Conservation (phyloP, 2,888 invertebrate species). For the Leucozona laternaria region DNA sequence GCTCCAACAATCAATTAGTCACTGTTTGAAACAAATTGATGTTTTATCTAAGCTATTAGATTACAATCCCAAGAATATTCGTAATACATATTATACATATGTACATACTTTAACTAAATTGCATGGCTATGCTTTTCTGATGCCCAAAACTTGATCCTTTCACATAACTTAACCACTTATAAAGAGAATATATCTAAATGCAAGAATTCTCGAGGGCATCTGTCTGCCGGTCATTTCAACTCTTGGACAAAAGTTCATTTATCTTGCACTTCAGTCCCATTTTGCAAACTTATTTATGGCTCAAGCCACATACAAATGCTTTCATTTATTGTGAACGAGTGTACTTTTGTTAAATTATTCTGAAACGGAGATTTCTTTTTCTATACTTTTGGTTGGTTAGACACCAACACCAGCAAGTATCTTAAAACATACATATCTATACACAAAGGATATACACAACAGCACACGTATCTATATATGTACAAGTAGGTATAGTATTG, state of each 20-base stretch:
- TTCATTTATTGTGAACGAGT: slow-evolving; percentile 73
- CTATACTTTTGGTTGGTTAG: slow-evolving; percentile 57
- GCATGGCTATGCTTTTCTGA: slow-evolving; percentile 50
- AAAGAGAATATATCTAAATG: slow-evolving; percentile 42
- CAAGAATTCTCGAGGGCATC: slow-evolving; percentile 71
- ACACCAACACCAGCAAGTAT: slow-evolving; percentile 28
- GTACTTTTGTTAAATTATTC: slow-evolving; percentile 75
- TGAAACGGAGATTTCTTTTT: slow-evolving; percentile 58
- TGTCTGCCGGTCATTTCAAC: slow-evolving; percentile 73
- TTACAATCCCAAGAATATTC: slow-evolving; percentile 7
- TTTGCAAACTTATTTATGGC: slow-evolving; percentile 75
- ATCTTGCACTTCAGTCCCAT: slow-evolving; percentile 74
- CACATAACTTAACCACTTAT: slow-evolving; percentile 74
- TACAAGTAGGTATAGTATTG: background rate
- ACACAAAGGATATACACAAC: background rate
- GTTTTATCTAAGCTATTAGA: slow-evolving; percentile 26
- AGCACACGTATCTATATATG: background rate
- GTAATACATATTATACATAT: slow-evolving; percentile 15
- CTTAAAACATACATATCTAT: background rate
- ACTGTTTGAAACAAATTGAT: background rate
- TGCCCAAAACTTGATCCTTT: slow-evolving; percentile 63
- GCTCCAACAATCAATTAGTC: background rate
- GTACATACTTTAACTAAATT: too few relatives aligned
- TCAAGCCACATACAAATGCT: slow-evolving; percentile 74
- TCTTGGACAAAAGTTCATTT: slow-evolving; percentile 73